A percentile compares a stretch with the other conserved stretches of the same genome.
Evolutionary conservation across 2,888 invertebrate genomes (phyloP).

Genomic region (Leucophenga montana): DNA sequence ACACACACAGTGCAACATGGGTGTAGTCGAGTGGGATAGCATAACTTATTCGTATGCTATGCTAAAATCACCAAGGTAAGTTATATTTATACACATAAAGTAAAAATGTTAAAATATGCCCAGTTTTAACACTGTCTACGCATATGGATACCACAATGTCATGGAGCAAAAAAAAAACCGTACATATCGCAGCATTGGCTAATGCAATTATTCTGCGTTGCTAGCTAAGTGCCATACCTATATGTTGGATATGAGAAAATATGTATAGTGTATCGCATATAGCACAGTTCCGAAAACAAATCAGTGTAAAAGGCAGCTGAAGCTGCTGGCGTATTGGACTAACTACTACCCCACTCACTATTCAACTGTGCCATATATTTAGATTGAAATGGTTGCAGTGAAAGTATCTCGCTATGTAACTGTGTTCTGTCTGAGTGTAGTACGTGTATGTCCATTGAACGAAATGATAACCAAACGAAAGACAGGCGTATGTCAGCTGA

Average conservation of each 20-base stretch:
- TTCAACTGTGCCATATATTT: too few species aligned
- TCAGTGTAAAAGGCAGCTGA: constrained; percentile 6
- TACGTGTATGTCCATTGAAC: constrained; percentile 30
- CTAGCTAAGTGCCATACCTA: background rate
- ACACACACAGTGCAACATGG: too few species aligned
- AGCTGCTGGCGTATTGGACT: background rate
- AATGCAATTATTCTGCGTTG: constrained; percentile 42
- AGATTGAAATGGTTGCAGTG: constrained; percentile 8
- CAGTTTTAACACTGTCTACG: too few species aligned
- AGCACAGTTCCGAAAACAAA: background rate
- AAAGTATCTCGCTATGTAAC: background rate
- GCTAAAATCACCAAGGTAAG: too few species aligned
- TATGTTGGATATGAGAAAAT: background rate
- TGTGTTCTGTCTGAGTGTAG: too few species aligned
- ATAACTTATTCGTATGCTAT: too few species aligned
- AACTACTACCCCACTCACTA: too few species aligned
- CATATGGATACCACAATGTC: too few species aligned
- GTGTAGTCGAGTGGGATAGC: too few species aligned
- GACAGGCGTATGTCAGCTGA: constrained; percentile 45
- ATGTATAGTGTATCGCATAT: background rate
- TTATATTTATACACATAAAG: too few species aligned
- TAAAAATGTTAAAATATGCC: too few species aligned
- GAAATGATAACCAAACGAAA: constrained; percentile 18
- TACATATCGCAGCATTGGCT: constrained; percentile 1
- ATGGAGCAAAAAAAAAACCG: background rate